Base-by-base conservation (phyloP, 2,113 vertebrate species). In the Solea senegalensis region DNA sequence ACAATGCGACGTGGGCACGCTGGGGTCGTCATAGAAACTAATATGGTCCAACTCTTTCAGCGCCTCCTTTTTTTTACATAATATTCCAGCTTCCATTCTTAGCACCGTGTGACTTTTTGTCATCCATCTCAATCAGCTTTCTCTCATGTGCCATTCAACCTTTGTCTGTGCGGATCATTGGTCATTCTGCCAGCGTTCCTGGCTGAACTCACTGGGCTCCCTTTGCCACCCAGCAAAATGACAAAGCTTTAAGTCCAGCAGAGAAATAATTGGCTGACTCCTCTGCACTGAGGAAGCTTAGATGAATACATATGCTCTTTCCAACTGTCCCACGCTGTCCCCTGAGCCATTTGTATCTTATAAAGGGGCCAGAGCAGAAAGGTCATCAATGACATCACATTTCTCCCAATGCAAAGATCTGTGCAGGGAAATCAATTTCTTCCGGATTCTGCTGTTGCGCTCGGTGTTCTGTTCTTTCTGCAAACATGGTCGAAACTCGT, bases 221-320 rank as follows among this genome's bases (percentile, higher is more conserved):
- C 72, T 78, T 69, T 45, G 60, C 64, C 72, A 41, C 57, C 44
- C 62, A 45, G 72, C n/a, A 50, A 76, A 81, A 68, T 51, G 50
- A 79, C 65, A 70, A 55, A 77, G 54, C 65, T 74, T 76, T 50
- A 56, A 83, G 50, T 78, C 60, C 55, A 41, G 51, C 76, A 51
- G 65, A 74, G 66, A 83, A 81, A 86, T 86, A 89, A 89, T 85
- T 86, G 84, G 78, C 80, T 49, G 41, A 80, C 66, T 79, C 59
- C 45, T n/a, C 48, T 26, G 75, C 61, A 66, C 69, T 49, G 62
- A 66, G 61, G 39, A 69, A 61, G 67, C 78, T 80, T 69, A 72
- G 85, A 90, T 78, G 65, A 90, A 89, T 86, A 83, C 71, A 63
- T 83, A 82, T 80, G 87, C 83, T 86, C 84, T 91, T 89, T 90